Evolutionary conservation across 37 sponge, comb jelly and placozoan species (phyloP), one percentile per base, ranked within the genome.

Genomic region (Agelas oroides): DNA sequence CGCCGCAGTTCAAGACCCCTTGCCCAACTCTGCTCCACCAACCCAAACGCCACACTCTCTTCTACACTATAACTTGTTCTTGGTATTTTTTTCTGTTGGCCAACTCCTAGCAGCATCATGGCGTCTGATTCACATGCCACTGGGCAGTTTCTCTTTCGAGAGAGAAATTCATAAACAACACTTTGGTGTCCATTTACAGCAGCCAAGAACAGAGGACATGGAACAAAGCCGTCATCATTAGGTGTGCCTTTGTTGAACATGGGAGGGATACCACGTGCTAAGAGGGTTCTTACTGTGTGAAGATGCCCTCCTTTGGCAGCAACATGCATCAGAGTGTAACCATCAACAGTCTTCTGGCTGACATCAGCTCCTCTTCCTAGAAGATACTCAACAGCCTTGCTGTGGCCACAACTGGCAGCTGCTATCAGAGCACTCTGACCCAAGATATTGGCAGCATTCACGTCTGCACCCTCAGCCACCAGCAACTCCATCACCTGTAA

Each of bases 161-260:
- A 32, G 17, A 75, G 19, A 16, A 93, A 58, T 6, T 70, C 53
- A 15, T 54, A 34, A 1, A 85, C 86, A 27, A 88, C 85, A 0
- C 84, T 55, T 1, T 11, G 25, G 54, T 87, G 84, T 17, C 88
- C 88, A 13, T 74, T 76, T n/a, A 85, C 77, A 19, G 93, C 93
- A 30, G 93, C 93, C n/a, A 88, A 78, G 36, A 81, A 92, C 14
- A 92, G 54, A 35, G 93, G 93, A 63, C 88, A 92, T 6, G 93
- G 93, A 1, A 87, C 67, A 30, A 66, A 76, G 65, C 70, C 73
- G 15, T 66, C 46, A 12, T 46, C 46, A 46, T 8, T 8, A 46
- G 8, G 46, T 8, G 8, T 46, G 46, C 46, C 59, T 1, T 58
- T 40, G 3, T 31, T 39, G 78, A 84, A 88, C 18, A 78, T 70